These are phyloP conservation scores for Chamaetylas fuelleborni DNA, from an alignment of 2,113 vertebrate species.

Conservation along the genomic window DNA sequence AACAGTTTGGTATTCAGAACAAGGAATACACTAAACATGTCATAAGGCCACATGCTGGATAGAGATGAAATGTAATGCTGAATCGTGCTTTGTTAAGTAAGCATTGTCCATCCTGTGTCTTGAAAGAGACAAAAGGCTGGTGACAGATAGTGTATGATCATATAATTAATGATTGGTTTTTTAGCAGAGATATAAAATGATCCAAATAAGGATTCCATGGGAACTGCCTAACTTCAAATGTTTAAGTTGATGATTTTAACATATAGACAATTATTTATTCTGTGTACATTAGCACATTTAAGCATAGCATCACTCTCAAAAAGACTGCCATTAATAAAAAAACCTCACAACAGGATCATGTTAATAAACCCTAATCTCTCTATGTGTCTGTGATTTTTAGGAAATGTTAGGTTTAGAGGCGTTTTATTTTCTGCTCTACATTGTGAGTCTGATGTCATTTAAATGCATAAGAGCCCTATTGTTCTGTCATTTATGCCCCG, in stretches of 20 bases:
- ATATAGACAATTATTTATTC: neutral
- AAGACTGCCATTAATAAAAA: neutral
- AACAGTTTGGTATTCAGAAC: neutral
- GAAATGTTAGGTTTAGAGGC: slow-evolving; percentile 28
- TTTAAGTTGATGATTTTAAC: neutral
- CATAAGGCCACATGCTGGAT: neutral
- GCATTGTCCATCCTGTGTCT: neutral
- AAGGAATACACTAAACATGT: neutral
- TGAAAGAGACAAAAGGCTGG: neutral
- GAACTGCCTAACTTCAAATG: neutral
- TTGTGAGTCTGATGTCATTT: slow-evolving; percentile 52
- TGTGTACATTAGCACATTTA: neutral
- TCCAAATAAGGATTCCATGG: neutral
- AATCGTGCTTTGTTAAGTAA: neutral
- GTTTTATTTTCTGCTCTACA: slow-evolving; percentile 55
- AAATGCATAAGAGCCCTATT: slow-evolving; percentile 52
- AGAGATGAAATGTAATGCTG: neutral
- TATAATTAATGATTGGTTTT: neutral
- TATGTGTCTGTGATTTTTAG: neutral
- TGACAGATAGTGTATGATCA: neutral
- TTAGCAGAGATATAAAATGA: neutral
- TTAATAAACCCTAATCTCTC: slow-evolving; percentile 1
- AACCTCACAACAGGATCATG: neutral
- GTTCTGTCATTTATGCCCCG: slow-evolving; percentile 62
- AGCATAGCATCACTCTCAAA: neutral